Evolutionary conservation across 64 coral and sea anemone species (phyloP), one percentile per base, ranked within the genome.

Genomic region (Cladopsammia gracilis): DNA sequence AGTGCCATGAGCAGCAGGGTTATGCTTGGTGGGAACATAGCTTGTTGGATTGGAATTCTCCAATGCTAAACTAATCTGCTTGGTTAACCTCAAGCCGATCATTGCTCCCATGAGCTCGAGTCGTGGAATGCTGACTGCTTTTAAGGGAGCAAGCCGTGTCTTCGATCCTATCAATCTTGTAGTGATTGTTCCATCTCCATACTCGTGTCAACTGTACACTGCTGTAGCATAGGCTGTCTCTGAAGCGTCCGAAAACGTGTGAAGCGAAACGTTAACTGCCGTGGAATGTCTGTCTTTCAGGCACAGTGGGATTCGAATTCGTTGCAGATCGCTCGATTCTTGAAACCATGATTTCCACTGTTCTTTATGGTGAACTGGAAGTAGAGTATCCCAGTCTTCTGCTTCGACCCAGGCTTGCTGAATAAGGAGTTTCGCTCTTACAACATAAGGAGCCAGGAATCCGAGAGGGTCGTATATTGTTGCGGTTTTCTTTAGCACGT

Each of bases 51-150:
- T 1, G 66, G 86, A 11, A 87, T 65, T n/a, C 24, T 79, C 75
- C 20, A 93, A 42, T 8, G 56, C 24, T 34, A 19, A 48, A 43
- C 57, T 48, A 16, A 89, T 47, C 64, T 68, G 60, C 50, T 89
- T 81, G 4, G 93, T 71, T 43, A 95, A 49, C 24, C 53, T 71
- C 51, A 85, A 47, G 18, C 93, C 93, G 16, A 95, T 64, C 4
- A 76, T 24, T 58, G 86, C 76, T 19, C 88, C 93, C 94, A 91
- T 95, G 43, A 95, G 81, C 24, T 95, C 94, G 18, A 95, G 59
- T 54, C 82, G 22, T 3, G 82, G 94, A 46, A 95, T 79, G 51
- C 79, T 95, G 13, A 91, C 45, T n/a, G 82, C 68, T 24, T 77
- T 85, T 15, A 95, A 34, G 57, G 94, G 79, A 25, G 88, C 44